Conservation (phyloP, 2,888 invertebrate species). For the Silvanus unidentatus region DNA sequence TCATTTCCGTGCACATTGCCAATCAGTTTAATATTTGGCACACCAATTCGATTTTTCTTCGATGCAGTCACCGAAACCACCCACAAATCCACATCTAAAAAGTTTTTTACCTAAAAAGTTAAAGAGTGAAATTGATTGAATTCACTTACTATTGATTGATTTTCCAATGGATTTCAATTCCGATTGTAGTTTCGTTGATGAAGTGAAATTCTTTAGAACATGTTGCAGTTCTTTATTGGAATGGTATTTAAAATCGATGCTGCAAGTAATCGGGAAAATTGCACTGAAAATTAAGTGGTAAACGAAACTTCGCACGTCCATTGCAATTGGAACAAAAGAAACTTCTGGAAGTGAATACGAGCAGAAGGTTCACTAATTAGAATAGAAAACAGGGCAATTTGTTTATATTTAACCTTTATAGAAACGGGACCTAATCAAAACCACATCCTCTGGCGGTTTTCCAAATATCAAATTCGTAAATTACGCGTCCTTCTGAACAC, state of each 20-base stretch:
- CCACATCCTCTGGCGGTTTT: no score
- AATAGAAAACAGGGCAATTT: no score
- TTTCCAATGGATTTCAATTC: slow-evolving; percentile 53
- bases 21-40: slow-evolving; percentile 66
- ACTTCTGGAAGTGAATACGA: no score
- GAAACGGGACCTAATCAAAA: no score
- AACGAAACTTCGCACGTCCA: no score
- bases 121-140: slow-evolving; percentile 4
- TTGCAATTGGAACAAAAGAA: no score
- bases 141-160: slow-evolving; percentile 48
- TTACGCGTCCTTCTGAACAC: no score
- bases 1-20: slow-evolving; percentile 73
- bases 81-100: slow-evolving; percentile 52
- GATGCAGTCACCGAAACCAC: slow-evolving; percentile 51
- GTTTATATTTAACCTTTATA: no score
- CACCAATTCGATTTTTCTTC: slow-evolving; percentile 36
- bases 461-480: no score
- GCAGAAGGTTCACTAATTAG: no score
- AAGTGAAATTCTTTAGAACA: slow-evolving; percentile 41
- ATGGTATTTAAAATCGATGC: slow-evolving; percentile 41
- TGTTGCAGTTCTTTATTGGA: slow-evolving; percentile 43
- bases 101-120: slow-evolving; percentile 7
- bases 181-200: slow-evolving; percentile 22
- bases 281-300: no score
- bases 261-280: slow-evolving; percentile 17